Percentiles rank a stretch among this genome's conserved stretches.
Conservation (phyloP, 2,797 vertebrate genomes). For the Eospalax fontanierii region DNA sequence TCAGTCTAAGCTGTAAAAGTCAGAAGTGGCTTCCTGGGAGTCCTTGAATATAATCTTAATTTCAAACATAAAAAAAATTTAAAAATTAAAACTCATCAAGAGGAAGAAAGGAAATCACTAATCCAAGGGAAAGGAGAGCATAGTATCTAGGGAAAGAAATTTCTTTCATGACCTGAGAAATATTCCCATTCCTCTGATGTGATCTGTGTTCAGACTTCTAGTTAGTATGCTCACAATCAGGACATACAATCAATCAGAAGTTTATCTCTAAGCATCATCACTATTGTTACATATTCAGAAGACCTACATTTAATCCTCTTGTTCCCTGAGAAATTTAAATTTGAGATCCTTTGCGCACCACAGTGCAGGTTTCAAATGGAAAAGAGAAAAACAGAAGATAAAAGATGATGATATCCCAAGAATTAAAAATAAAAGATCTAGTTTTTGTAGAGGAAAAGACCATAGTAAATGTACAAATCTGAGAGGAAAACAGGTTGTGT, state of each 20-base stretch:
- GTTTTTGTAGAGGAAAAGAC: no score
- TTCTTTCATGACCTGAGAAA: background rate
- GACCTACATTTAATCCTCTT: background rate
- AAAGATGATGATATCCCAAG: background rate
- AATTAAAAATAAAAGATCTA: background rate
- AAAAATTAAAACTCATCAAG: background rate
- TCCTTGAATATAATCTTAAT: background rate
- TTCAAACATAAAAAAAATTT: background rate
- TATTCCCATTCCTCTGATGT: background rate
- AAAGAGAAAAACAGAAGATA: background rate
- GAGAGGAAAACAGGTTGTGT: background rate
- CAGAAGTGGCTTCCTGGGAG: background rate
- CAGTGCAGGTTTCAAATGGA: background rate
- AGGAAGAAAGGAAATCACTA: background rate
- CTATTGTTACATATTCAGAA: background rate
- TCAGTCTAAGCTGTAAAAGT: background rate
- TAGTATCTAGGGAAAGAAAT: background rate
- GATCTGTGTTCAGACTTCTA: background rate
- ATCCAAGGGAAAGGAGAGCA: background rate
- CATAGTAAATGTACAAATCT: background rate
- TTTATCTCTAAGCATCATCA: background rate
- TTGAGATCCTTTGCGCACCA: background rate
- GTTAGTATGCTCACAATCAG: background rate
- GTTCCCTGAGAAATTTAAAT: background rate
- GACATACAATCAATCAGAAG: background rate